Percentiles rank a stretch among this genome's conserved stretches.
Conservation (phyloP, 2,113 vertebrate species). For the Zosterops pallidus region DNA sequence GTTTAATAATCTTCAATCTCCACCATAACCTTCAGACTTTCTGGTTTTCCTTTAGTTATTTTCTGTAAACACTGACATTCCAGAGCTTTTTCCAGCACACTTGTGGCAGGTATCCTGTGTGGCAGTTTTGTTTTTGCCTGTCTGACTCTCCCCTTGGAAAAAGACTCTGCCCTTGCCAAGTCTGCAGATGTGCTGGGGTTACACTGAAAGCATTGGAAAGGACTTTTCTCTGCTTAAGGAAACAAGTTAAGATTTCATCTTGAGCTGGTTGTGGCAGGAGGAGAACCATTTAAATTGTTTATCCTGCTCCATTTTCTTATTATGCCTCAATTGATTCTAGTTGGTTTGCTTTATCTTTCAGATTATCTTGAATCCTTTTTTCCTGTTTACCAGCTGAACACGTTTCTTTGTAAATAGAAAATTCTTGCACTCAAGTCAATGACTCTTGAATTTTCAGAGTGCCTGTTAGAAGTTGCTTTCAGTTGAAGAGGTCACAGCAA, state of each 20-base stretch:
- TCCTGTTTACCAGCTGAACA: conserved; percentile 27
- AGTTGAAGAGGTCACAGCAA: conserved; percentile 47
- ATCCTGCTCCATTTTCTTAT: conserved; percentile 13
- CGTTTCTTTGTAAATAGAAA: conserved; percentile 36
- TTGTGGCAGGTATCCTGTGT: background rate
- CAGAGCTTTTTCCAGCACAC: background rate
- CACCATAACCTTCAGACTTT: background rate
- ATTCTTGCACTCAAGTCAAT: conserved; percentile 36
- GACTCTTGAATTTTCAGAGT: conserved; percentile 52
- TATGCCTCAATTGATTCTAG: background rate
- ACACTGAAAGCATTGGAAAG: background rate
- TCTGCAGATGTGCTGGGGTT: background rate
- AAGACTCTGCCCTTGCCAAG: background rate
- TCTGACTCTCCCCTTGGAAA: background rate
- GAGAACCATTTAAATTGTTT: background rate
- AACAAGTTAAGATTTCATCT: background rate
- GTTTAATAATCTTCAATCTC: background rate
- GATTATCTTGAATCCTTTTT: background rate
- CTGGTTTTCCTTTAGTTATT: background rate
- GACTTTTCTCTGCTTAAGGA: background rate
- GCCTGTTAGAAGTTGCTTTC: conserved; percentile 48
- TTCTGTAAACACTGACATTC: background rate
- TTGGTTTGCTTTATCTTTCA: background rate
- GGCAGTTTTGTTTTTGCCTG: background rate
- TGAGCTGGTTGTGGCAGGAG: background rate